These are phyloP conservation scores for Aegithalos caudatus DNA, from an alignment of 2,113 vertebrate species.

Conservation along the genomic window DNA sequence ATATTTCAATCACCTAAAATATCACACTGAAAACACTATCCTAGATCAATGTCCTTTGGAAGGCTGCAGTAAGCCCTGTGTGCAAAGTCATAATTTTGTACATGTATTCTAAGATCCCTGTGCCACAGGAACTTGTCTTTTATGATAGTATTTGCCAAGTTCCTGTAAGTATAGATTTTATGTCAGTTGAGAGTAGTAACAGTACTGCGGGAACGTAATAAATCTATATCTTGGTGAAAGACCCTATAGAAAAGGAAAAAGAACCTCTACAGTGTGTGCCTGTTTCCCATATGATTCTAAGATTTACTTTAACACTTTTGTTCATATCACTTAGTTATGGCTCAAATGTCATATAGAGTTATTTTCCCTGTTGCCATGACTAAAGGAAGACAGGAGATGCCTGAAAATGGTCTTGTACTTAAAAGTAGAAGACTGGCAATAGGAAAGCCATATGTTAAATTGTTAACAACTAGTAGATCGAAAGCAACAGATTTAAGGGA, in stretches of 20 bases:
- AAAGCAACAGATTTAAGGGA: not conserved
- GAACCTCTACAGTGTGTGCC: not conserved
- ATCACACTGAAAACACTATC: slow-evolving; percentile 32
- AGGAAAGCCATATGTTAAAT: not conserved
- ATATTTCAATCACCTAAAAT: slow-evolving; percentile 69
- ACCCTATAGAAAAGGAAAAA: not conserved
- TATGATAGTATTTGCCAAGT: not conserved
- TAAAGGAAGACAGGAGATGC: not conserved
- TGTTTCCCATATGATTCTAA: not conserved
- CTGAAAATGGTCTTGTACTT: not conserved
- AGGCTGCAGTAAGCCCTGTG: slow-evolving; percentile 27
- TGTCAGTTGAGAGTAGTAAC: slow-evolving; percentile 35
- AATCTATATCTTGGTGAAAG: slow-evolving; percentile 1
- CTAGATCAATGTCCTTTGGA: slow-evolving; percentile 48
- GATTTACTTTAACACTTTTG: not conserved
- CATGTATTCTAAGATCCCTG: slow-evolving; percentile 36
- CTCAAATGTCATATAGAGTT: not conserved
- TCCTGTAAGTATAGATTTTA: slow-evolving; percentile 59
- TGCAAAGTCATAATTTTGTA: slow-evolving; percentile 47
- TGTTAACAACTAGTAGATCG: not conserved
- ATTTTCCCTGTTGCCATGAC: not conserved
- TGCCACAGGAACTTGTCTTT: slow-evolving; percentile 13
- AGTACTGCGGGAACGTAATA: slow-evolving; percentile 2
- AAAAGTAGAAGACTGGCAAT: not conserved
- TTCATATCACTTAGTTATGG: not conserved